Evolutionary conservation across 2,888 invertebrate genomes (phyloP).

Genomic region (Spodoptera exigua): DNA sequence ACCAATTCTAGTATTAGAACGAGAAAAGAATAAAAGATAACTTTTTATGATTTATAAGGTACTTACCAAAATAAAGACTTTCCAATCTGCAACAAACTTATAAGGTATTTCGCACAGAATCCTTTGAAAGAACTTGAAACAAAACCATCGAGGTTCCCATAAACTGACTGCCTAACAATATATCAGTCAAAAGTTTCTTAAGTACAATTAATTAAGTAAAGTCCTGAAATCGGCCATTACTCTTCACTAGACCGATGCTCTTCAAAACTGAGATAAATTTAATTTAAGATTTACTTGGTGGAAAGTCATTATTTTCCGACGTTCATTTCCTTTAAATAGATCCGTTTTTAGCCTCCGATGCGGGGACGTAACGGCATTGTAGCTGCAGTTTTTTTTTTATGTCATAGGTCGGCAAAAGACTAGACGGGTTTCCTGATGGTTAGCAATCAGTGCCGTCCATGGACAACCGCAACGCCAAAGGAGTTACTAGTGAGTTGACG

Average conservation of each 20-base stretch:
- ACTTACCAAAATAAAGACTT: slow-evolving; percentile 10
- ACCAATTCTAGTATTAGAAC: no score
- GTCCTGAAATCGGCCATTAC: slow-evolving; percentile 52
- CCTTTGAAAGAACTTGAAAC: slow-evolving; percentile 33
- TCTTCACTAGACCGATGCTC: slow-evolving; percentile 57
- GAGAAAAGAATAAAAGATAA: not conserved
- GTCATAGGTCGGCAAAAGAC: no score
- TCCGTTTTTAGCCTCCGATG: slow-evolving; percentile 23
- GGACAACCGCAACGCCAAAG: no score
- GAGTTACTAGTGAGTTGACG: no score
- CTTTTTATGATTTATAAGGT: slow-evolving; percentile 13
- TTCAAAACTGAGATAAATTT: slow-evolving; percentile 67
- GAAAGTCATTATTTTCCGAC: slow-evolving; percentile 65
- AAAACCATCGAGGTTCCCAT: slow-evolving; percentile 34
- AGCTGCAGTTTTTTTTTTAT: no score
- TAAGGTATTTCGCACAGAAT: slow-evolving; percentile 34
- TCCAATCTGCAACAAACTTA: slow-evolving; percentile 18
- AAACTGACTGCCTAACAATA: slow-evolving; percentile 29
- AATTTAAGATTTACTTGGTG: slow-evolving; percentile 63
- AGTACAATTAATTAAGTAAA: slow-evolving; percentile 55
- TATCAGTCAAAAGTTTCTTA: slow-evolving; percentile 52
- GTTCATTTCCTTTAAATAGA: slow-evolving; percentile 57
- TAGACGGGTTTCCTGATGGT: no score
- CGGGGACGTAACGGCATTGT: slow-evolving; percentile 16
- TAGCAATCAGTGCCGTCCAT: no score